Evolutionary conservation across 2,888 invertebrate genomes (phyloP), one percentile per base, ranked within the genome.

Genomic region (Platypus cylindrus): DNA sequence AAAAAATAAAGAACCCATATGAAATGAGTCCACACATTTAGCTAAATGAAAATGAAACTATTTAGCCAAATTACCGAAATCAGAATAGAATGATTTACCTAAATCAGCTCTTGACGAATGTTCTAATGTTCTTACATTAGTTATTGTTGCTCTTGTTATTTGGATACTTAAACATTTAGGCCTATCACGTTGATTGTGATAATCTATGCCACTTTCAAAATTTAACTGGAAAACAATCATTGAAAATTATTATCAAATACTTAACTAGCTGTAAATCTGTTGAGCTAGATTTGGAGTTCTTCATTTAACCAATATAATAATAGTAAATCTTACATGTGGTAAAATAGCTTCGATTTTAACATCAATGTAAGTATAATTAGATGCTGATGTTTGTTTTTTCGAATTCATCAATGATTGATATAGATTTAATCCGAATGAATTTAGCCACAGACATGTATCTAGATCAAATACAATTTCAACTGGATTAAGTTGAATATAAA

Each of bases 401-500:
- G 73, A 69, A 30, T 65, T 64, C 41, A 72, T 58, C 30, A 85
- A 66, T 18, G 83, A 78, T 48, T 84, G 79, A 54, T 80, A 74
- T 11, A 95, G 71, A 66, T 89, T 91, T 34, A 94, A 72, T 18
- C 80, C 73, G 61, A 98, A 95, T 18, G 91, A 86, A 54, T 91
- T 90, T 35, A 91, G 71, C 97, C 97, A 98, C 37, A 95, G 66
- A 43, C 89, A 70, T 35, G 93, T 94, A 41, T 79, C 72, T 35
- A 81, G 71, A 61, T 98, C 95, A 55, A 95, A 78, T 30, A 78
- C 75, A 26, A 95, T 65, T 50, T 85, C 78, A 32, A 95, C 71
- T 0, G 97, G 97, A 62, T 93, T 91, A 17, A 94, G 60, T 55
- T 93, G 85, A 9, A 85, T 78, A 63, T 86, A 95, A 48, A 91